These are phyloP conservation scores for Selenia dentaria DNA, from an alignment of 2,888 invertebrate species.

Conservation along the genomic window DNA sequence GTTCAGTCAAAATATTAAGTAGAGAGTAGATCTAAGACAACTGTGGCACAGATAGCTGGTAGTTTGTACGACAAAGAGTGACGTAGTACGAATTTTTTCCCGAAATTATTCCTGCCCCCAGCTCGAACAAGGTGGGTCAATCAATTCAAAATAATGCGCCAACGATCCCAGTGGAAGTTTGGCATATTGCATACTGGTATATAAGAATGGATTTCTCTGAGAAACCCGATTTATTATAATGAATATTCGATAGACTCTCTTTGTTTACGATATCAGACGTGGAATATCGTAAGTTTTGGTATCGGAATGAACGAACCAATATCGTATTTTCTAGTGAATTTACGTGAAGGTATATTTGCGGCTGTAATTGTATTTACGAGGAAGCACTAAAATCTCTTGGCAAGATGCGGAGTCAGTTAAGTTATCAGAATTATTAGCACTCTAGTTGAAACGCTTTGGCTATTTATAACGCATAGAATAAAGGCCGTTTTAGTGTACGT, in stretches of 20 bases:
- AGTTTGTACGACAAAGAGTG: too few species aligned
- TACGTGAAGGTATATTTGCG: neutral
- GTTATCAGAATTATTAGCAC: neutral
- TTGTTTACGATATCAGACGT: slow-evolving; percentile 20
- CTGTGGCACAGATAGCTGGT: too few species aligned
- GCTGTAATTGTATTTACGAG: neutral
- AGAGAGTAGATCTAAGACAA: too few species aligned
- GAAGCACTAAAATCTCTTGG: neutral
- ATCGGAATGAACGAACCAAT: slow-evolving; percentile 7
- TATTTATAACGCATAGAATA: neutral
- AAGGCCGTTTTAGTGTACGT: too few species aligned
- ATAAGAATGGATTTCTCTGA: slow-evolving; percentile 23
- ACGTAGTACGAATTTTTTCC: too few species aligned
- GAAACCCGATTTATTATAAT: slow-evolving; percentile 28
- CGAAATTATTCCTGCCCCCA: too few species aligned
- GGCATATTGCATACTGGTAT: slow-evolving; percentile 5
- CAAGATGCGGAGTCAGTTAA: neutral
- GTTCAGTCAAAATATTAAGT: too few species aligned
- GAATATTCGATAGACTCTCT: slow-evolving; percentile 21
- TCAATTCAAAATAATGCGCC: too few species aligned
- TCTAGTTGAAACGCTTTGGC: neutral
- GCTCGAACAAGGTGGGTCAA: too few species aligned
- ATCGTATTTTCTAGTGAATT: neutral
- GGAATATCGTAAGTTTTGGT: slow-evolving; percentile 14
- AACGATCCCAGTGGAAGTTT: too few species aligned